phyloP scores from a whole-genome alignment of 2,797 vertebrate species.

The Benthosema pterotum region DNA sequence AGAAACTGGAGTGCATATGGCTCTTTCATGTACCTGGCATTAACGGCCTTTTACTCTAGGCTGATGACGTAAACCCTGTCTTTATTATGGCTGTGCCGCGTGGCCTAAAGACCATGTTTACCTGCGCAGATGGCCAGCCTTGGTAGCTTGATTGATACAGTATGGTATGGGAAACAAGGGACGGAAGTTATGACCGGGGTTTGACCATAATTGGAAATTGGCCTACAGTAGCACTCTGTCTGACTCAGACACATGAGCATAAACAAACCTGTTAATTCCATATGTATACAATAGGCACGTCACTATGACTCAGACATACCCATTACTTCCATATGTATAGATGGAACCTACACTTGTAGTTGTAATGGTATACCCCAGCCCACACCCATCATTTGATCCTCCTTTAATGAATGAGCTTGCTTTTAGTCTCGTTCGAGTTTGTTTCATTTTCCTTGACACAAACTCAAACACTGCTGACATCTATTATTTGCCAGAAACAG shows the following conservation, averaged over 20 bases:
- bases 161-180: constrained; percentile 12
- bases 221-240: constrained; percentile 29
- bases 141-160: constrained; percentile 10
- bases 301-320: too few species aligned
- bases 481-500: not conserved
- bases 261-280: too few species aligned
- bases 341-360: not conserved
- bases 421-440: not conserved
- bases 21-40: constrained; percentile 47
- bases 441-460: not conserved
- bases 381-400: not conserved
- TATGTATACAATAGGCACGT: too few species aligned
- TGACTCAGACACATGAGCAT: too few species aligned
- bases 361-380: too few species aligned
- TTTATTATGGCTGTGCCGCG: constrained; percentile 39
- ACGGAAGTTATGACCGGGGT: constrained; percentile 7
- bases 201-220: constrained; percentile 16
- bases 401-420: not conserved
- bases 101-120: constrained; percentile 22
- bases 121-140: constrained; percentile 38
- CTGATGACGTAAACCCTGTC: constrained; percentile 37
- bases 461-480: not conserved
- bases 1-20: constrained; percentile 18
- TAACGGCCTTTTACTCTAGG: constrained; percentile 21
- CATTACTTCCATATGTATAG: too few species aligned